Conservation (phyloP, 1,140 invertebrate species). For the Adoxophyes honmai region DNA sequence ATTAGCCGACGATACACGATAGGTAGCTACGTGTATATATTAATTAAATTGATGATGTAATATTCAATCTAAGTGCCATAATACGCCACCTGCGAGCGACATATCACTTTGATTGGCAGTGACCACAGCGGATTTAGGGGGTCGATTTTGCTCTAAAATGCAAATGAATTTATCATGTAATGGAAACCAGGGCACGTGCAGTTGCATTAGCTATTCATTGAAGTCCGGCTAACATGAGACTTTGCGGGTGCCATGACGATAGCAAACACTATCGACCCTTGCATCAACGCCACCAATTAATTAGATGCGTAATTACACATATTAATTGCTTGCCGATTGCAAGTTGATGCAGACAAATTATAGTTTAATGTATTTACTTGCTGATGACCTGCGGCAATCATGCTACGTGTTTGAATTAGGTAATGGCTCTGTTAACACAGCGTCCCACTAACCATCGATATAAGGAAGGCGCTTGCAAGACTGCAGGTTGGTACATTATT, state of each 20-base stretch:
- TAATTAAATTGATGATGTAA: too few relatives aligned
- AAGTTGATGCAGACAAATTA: not conserved
- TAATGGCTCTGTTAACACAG: too few relatives aligned
- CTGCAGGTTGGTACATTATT: too few relatives aligned
- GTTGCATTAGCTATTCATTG: constrained; percentile 48
- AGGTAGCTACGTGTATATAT: too few relatives aligned
- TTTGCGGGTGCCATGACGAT: constrained; percentile 18
- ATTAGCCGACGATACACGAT: too few relatives aligned
- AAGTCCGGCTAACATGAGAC: constrained; percentile 29
- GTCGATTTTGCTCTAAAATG: constrained; percentile 38
- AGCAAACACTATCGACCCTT: not conserved
- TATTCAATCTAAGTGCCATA: too few relatives aligned
- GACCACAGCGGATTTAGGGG: constrained; percentile 17
- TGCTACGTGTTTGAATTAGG: too few relatives aligned
- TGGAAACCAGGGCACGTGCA: constrained; percentile 31
- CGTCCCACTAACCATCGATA: too few relatives aligned
- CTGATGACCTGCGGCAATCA: not conserved
- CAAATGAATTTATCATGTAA: constrained; percentile 46
- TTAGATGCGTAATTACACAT: constrained; percentile 7
- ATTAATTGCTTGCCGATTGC: constrained; percentile 5
- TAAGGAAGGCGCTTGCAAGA: too few relatives aligned
- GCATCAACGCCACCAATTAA: not conserved
- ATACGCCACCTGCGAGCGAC: not conserved
- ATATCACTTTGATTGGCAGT: not conserved
- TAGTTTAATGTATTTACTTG: constrained; percentile 11